Base-by-base conservation (phyloP, 2,113 vertebrate genomes). In the Heterochromis multidens region DNA sequence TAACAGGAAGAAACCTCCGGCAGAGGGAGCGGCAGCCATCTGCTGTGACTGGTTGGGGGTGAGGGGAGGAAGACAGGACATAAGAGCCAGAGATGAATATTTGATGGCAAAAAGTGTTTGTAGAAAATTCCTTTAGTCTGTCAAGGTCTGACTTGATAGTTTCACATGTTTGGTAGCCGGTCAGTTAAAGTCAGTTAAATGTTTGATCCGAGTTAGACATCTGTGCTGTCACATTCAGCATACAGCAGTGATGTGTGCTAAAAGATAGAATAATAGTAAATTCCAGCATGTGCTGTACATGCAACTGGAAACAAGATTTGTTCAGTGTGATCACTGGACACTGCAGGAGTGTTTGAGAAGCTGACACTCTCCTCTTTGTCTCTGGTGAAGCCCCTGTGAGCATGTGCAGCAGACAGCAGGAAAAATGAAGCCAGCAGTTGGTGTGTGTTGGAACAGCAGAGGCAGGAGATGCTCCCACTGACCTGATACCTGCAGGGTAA, bases 401-500 rank as follows among this genome's bases (percentile, higher is more conserved):
- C 86, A 43, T 0, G 11, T 21, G 46, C 84, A 31, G 84, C 56
- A 35, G 86, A 56, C 35, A 4, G 76, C 54, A n/a, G 59, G 80
- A 86, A 40, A 35, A 63, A 9, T 61, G 79, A 67, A 76, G 80
- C 65, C 62, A 27, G 54, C 77, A 40, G 81, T 79, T 54, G 3
- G 91, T 62, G 25, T 60, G 77, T 54, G 56, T 67, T 7, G 57
- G 37, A 49, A 67, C 59, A 23, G 78, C 31, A 67, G 60, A 77
- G 57, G 31, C 25, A 29, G 23, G 13, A 43, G 80, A 83, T 5
- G 2, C 77, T 59, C 79, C 72, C 74, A 49, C 89, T 84, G 60
- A 92, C 52, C 81, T 77, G 84, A 88, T 54, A 70, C 79, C 90
- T 80, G 82, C 90, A 81, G 90, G 60, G 65, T 10, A 54, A 80